These are phyloP conservation scores for Tyrophagus putrescentiae DNA, from an alignment of 1,140 invertebrate species.

Conservation along the genomic window DNA sequence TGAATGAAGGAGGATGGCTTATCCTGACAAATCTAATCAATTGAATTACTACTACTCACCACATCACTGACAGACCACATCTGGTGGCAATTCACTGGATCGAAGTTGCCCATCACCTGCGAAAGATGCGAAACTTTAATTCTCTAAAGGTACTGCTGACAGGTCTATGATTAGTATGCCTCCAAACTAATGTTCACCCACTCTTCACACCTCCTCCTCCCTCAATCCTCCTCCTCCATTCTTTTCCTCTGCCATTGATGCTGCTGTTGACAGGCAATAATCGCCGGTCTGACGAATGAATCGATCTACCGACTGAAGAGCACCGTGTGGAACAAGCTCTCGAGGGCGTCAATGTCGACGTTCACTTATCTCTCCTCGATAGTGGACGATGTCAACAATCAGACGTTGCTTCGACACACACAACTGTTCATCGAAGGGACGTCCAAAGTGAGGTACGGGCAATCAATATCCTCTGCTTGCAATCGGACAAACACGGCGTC, in stretches of 20 bases:
- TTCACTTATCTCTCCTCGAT: conserved; percentile 23
- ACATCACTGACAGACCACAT: conserved; percentile 15
- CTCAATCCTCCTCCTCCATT: not conserved
- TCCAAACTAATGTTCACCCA: not conserved
- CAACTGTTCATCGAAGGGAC: conserved; percentile 27
- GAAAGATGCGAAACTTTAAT: conserved; percentile 25
- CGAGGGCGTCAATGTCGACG: conserved; percentile 2
- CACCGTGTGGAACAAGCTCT: conserved; percentile 23
- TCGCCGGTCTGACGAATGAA: conserved; percentile 25
- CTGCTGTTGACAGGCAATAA: conserved; percentile 19
- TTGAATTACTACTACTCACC: no score
- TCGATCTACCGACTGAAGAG: conserved; percentile 24
- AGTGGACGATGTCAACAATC: conserved; percentile 26
- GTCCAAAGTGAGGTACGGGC: conserved; percentile 23
- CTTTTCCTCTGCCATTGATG: not conserved
- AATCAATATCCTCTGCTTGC: not conserved
- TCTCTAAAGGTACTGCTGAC: conserved; percentile 22
- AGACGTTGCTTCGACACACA: conserved; percentile 23
- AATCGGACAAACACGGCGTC: conserved; percentile 1
- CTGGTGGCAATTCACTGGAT: conserved; percentile 24
- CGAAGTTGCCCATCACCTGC: conserved; percentile 22
- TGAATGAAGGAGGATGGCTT: no score
- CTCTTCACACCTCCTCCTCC: not conserved
- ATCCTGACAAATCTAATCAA: no score
- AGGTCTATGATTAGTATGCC: not conserved